Conservation (phyloP, 2,797 vertebrate species). For the Gymnothorax reevesii region DNA sequence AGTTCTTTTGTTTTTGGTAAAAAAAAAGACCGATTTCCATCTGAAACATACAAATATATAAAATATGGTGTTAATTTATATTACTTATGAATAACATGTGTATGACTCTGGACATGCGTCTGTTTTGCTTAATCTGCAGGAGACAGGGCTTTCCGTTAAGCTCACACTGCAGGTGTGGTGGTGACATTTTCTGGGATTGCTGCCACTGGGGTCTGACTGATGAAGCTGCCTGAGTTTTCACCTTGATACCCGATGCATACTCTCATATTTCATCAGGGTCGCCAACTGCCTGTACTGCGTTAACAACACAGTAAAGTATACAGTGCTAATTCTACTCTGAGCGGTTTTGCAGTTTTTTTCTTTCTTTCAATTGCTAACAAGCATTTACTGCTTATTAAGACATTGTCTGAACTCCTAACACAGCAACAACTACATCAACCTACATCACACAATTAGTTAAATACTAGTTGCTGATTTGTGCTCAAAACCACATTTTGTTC, state of each 20-base stretch:
- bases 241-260: constrained; percentile 8
- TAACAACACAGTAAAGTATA: neutral
- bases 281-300: neutral
- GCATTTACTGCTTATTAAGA: too few species aligned
- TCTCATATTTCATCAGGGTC: constrained; percentile 1
- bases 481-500: too few species aligned
- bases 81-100: neutral
- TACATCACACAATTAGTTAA: too few species aligned
- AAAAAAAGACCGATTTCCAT: neutral
- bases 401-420: too few species aligned
- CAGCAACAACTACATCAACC: too few species aligned
- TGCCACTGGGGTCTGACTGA: constrained; percentile 26
- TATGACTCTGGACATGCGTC: neutral
- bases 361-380: too few species aligned
- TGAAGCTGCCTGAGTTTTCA: neutral
- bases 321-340: too few species aligned
- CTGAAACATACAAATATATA: constrained; percentile 4
- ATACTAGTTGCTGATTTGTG: too few species aligned
- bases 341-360: too few species aligned
- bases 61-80: neutral
- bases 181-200: constrained; percentile 27
- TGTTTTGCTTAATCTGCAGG: constrained; percentile 11
- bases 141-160: constrained; percentile 5
- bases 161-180: constrained; percentile 3
- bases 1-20: neutral